Conservation (phyloP, 2,113 vertebrate species). For the Pristiophorus japonicus region DNA sequence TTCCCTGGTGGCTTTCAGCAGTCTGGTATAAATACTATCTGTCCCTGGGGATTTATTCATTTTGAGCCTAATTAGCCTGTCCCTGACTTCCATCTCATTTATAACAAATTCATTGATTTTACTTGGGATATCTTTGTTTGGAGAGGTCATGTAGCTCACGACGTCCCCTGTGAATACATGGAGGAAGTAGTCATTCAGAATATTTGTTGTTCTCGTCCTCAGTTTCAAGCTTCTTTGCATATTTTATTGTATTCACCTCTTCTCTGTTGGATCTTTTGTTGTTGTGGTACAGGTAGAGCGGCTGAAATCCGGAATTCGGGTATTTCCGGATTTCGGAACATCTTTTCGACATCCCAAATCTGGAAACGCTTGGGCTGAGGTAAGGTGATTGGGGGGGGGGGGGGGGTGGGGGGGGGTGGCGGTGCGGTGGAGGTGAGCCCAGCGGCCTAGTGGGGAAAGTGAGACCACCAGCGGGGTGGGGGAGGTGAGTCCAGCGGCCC, state of each 20-base stretch:
- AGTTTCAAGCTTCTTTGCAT: not conserved
- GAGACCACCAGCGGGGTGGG: too few species aligned
- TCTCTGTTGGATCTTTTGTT: not conserved
- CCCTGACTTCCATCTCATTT: conserved; percentile 10
- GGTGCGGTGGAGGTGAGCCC: too few species aligned
- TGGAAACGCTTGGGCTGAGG: too few species aligned
- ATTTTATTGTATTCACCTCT: not conserved
- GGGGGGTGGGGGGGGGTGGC: too few species aligned
- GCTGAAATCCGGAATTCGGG: too few species aligned
- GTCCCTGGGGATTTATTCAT: not conserved
- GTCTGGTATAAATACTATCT: conserved; percentile 14
- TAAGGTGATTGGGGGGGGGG: too few species aligned
- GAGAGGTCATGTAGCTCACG: not conserved
- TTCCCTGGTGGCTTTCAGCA: conserved; percentile 11
- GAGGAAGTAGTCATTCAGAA: not conserved
- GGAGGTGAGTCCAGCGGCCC: too few species aligned
- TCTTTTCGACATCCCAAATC: too few species aligned
- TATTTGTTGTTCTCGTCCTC: not conserved
- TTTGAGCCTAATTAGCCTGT: conserved; percentile 11
- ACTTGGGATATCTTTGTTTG: not conserved
- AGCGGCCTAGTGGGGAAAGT: too few species aligned
- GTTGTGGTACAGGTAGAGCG: too few species aligned
- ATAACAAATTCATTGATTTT: conserved; percentile 2
- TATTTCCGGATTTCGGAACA: too few species aligned
- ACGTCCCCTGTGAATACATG: not conserved